These are phyloP conservation scores for Dolomedes plantarius DNA, from an alignment of 2,888 invertebrate species.

Conservation along the genomic window DNA sequence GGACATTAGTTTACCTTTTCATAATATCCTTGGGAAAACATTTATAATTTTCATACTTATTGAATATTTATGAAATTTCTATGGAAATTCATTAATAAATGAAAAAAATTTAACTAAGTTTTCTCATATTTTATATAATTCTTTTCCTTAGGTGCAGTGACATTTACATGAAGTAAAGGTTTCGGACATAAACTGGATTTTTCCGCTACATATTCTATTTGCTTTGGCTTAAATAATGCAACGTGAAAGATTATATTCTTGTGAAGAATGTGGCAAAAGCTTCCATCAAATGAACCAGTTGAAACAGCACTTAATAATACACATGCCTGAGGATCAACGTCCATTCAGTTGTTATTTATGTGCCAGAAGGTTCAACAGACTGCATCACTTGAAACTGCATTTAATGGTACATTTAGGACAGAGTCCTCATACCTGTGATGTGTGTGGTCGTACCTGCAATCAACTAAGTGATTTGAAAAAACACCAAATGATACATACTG, in stretches of 20 bases:
- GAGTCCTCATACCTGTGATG: constrained; percentile 74
- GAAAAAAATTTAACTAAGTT: too few relatives aligned
- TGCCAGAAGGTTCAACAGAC: constrained; percentile 58
- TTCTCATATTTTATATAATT: too few relatives aligned
- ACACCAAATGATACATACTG: constrained; percentile 77
- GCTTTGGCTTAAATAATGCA: too few relatives aligned
- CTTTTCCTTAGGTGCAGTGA: too few relatives aligned
- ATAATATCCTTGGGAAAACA: too few relatives aligned
- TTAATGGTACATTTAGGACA: constrained; percentile 62
- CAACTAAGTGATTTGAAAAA: constrained; percentile 77
- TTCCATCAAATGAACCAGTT: constrained; percentile 68
- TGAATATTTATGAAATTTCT: too few relatives aligned
- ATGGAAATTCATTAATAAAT: too few relatives aligned
- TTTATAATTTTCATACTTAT: too few relatives aligned
- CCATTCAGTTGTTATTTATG: constrained; percentile 68
- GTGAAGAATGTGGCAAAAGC: constrained; percentile 56
- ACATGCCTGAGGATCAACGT: constrained; percentile 59
- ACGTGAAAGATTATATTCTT: constrained; percentile 41
- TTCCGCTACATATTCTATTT: too few relatives aligned
- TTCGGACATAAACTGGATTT: too few relatives aligned
- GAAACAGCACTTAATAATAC: constrained; percentile 55
- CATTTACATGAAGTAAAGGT: too few relatives aligned
- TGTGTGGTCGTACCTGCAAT: constrained; percentile 78
- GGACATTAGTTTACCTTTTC: too few relatives aligned
- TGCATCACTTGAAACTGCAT: constrained; percentile 66